Base-by-base conservation (phyloP, 2,888 invertebrate species). In the Epinotia demarniana region DNA sequence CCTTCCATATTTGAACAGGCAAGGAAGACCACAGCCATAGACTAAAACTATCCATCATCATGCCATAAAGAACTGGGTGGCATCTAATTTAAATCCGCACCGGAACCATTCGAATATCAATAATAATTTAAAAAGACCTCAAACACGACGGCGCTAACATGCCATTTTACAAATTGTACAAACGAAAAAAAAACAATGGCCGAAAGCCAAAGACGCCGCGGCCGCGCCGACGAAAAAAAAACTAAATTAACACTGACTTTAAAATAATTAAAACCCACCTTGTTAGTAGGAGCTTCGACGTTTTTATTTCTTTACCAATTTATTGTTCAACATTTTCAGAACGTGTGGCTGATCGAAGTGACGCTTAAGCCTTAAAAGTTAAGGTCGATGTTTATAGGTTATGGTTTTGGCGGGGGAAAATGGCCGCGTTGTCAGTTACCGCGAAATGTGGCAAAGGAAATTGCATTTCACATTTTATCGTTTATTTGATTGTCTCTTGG, bases 221-320 rank as follows among this genome's bases (percentile, higher is more conserved):
- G 76, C 73, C 76, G 72, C 72, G 64, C 73, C 39, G 58, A 8
- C 57, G 39, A 61, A 69, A 76, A 77, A 77, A 76, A 77, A 77
- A 77, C 66, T 61, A 78, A 77, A 77, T 78, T 77, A 78, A 78
- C 76, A 77, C 73, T 60, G 74, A 77, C 68, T 74, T 78, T 77
- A 69, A 67, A 76, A 77, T 77, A 78, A 77, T 78, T 78, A 77
- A 78, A 72, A 77, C 71, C 77, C 78, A 77, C 78, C 78, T 77
- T 77, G 78, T 78, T 77, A 77, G 76, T 66, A 70, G 64, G 72
- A 68, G 62, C 75, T 70, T 71, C 61, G 75, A 63, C 76, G 77
- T 76, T 77, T 75, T 75, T 75, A 75, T 75, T 19, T 46, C 72
- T 75, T 75, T 39, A 71, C 75, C 75, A 75, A 75, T 72, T 75